A percentile compares a stretch with the other conserved stretches of the same genome.
Conservation (phyloP, 2,113 vertebrate species). For the Ailuropoda melanoleuca region DNA sequence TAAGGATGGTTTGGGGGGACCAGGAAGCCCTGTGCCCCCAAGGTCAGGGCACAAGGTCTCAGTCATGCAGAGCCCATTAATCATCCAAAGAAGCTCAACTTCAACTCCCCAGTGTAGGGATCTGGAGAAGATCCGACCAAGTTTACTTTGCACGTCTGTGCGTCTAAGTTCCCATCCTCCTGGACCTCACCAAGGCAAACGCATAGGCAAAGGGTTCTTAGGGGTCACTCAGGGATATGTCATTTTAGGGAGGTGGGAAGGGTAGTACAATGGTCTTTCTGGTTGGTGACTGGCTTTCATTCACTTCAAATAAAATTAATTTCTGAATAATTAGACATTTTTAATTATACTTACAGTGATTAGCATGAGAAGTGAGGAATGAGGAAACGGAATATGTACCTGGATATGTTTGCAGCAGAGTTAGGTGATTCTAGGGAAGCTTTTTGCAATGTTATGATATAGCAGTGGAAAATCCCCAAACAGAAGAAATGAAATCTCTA, state of each 20-base stretch:
- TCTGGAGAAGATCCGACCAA: not conserved
- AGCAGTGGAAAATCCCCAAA: not conserved
- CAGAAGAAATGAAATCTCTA: not conserved
- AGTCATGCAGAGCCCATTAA: fast-evolving
- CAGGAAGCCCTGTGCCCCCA: not conserved
- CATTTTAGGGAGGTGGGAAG: not conserved
- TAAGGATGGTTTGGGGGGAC: not conserved
- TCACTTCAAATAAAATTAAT: not conserved
- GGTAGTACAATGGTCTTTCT: not conserved
- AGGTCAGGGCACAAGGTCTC: not conserved
- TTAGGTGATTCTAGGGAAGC: not conserved
- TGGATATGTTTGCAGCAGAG: not conserved
- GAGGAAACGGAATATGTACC: not conserved
- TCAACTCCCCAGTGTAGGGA: not conserved
- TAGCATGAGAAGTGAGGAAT: not conserved
- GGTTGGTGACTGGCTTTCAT: not conserved
- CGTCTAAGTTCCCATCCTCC: not conserved
- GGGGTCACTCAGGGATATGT: not conserved
- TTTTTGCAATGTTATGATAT: not conserved
- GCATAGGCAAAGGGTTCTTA: not conserved
- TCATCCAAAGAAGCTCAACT: not conserved
- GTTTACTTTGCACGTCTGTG: not conserved
- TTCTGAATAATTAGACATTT: not conserved
- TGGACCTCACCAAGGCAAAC: not conserved
- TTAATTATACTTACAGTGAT: not conserved